Evolutionary conservation across 1,140 invertebrate genomes (phyloP).

Genomic region (Pogonomyrmex barbatus): DNA sequence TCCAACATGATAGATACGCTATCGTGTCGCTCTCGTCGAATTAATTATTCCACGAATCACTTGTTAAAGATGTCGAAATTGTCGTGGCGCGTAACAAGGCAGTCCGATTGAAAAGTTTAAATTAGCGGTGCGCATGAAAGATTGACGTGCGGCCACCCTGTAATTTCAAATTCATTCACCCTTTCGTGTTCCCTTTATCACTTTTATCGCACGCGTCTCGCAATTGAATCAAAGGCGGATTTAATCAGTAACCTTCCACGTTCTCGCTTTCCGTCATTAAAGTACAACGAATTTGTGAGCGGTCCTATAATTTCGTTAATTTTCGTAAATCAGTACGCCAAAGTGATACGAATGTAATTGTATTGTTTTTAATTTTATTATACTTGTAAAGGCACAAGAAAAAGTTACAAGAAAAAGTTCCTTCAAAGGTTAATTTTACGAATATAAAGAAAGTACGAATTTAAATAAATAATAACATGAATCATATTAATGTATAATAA

Average conservation of each 20-base stretch:
- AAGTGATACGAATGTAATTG: conserved; percentile 25
- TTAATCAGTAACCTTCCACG: conserved; percentile 56
- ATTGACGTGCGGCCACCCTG: conserved; percentile 49
- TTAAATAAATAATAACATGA: conserved; percentile 6
- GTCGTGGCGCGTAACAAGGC: conserved; percentile 48
- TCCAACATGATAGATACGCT: not conserved
- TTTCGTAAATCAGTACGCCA: conserved; percentile 24
- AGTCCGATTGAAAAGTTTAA: conserved; percentile 60
- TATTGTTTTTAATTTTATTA: conserved; percentile 41
- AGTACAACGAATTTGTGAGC: conserved; percentile 46
- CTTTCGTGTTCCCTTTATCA: conserved; percentile 48
- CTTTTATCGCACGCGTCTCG: conserved; percentile 56
- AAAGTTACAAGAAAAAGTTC: not conserved
- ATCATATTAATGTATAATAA: not conserved
- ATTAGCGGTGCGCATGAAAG: conserved; percentile 59
- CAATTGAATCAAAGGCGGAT: conserved; percentile 60
- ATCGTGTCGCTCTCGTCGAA: not conserved
- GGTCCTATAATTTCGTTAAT: conserved; percentile 51
- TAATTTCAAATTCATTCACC: conserved; percentile 62
- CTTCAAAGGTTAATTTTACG: conserved; percentile 6
- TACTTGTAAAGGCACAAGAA: conserved; percentile 1
- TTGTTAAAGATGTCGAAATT: conserved; percentile 59
- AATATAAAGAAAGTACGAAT: not conserved
- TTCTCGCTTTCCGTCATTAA: conserved; percentile 34
- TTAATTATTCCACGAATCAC: conserved; percentile 55